Evolutionary conservation across 2,113 vertebrate genomes (phyloP).

Genomic region (Oncorhynchus keta): DNA sequence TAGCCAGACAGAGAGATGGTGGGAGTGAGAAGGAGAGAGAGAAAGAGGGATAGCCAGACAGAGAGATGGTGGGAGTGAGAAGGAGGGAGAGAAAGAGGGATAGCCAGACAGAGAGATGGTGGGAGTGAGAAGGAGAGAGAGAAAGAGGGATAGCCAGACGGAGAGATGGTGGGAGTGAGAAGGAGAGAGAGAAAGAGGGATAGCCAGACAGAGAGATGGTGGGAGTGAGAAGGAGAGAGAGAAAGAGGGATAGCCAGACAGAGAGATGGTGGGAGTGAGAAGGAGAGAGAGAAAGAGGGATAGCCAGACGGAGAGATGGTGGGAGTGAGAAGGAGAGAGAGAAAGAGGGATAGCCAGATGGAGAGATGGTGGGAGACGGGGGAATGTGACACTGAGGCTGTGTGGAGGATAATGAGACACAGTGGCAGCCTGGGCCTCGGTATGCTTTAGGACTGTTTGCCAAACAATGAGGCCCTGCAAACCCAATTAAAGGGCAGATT

Average conservation of each 20-base stretch:
- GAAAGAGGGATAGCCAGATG: constrained; percentile 5
- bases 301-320: not conserved
- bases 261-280: constrained; percentile 38
- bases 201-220: constrained; percentile 29
- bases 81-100: not conserved
- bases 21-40: constrained; percentile 19
- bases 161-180: constrained; percentile 38
- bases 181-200: not conserved
- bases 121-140: constrained; percentile 19
- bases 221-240: constrained; percentile 19
- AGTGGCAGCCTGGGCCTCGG: constrained; percentile 35
- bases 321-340: not conserved
- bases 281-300: not conserved
- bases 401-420: constrained; percentile 44
- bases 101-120: constrained; percentile 29
- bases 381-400: not conserved
- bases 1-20: constrained; percentile 29
- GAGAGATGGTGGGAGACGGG: constrained; percentile 39
- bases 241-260: constrained; percentile 4
- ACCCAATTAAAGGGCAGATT: constrained; percentile 75
- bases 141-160: constrained; percentile 4
- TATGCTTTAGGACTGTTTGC: constrained; percentile 62
- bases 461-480: constrained; percentile 67
- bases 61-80: constrained; percentile 38
- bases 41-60: constrained; percentile 4